Evolutionary conservation across 2,888 invertebrate species (phyloP).

Genomic region (Stenichneumon culpator): DNA sequence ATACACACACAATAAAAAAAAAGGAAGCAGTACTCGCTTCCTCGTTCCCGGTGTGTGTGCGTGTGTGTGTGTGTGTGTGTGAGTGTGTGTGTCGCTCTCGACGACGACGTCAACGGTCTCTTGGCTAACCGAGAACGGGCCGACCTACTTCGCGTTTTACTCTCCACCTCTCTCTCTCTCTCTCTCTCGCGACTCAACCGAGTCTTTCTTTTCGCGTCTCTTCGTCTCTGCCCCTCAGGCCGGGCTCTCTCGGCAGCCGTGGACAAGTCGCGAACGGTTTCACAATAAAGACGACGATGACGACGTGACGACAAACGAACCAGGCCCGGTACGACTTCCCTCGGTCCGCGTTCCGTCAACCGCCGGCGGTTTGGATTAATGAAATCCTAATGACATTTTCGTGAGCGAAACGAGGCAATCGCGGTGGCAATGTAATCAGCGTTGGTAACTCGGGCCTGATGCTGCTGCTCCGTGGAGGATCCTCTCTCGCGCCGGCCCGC

Average conservation of each 20-base stretch:
- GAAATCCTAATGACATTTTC: constrained; percentile 84
- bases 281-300: constrained; percentile 55
- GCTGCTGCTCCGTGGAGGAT: neutral
- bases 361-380: constrained; percentile 79
- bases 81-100: neutral
- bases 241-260: constrained; percentile 39
- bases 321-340: constrained; percentile 52
- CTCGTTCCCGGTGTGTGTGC: constrained; percentile 23
- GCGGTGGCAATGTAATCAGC: constrained; percentile 77
- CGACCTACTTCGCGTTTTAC: constrained; percentile 57
- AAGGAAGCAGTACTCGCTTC: constrained; percentile 17
- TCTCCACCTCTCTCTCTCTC: no score
- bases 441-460: constrained; percentile 56
- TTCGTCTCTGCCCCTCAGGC: neutral
- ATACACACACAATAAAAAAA: neutral
- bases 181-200: constrained; percentile 15
- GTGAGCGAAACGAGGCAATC: constrained; percentile 82
- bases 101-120: constrained; percentile 31
- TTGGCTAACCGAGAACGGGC: constrained; percentile 50
- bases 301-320: constrained; percentile 69
- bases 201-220: neutral
- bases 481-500: constrained; percentile 73
- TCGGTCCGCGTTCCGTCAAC: constrained; percentile 64
- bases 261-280: constrained; percentile 42
- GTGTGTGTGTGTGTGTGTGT: no score